Conservation (phyloP, 1,140 invertebrate genomes). For the Limonius californicus region DNA sequence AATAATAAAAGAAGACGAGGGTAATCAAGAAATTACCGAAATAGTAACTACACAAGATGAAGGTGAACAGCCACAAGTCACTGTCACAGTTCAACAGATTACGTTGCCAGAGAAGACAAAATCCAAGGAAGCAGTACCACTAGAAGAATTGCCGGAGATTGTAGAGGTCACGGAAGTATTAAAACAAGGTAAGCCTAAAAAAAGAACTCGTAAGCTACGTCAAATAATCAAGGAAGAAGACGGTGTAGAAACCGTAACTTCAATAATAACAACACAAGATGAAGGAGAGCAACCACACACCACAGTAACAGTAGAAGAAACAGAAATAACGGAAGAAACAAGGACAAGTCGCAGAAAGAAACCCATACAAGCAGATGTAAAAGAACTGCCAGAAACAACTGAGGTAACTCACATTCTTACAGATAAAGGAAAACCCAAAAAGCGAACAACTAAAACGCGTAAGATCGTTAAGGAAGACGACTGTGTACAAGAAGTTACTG, state of each 20-base stretch:
- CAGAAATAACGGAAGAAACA: conserved; percentile 18
- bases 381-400: conserved; percentile 46
- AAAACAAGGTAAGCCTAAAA: conserved; percentile 20
- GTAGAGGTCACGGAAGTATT: conserved; percentile 25
- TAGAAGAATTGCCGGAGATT: conserved; percentile 20
- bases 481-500: conserved; percentile 36
- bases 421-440: too few species aligned
- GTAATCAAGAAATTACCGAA: conserved; percentile 27
- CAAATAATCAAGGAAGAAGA: conserved; percentile 39
- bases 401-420: conserved; percentile 39
- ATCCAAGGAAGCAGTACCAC: too few species aligned
- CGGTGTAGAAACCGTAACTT: conserved; percentile 27
- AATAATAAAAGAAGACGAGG: conserved; percentile 38
- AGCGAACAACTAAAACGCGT: conserved; percentile 40
- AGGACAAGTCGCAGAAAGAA: conserved; percentile 26
- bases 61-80: too few species aligned
- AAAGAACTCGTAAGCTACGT: conserved; percentile 17
- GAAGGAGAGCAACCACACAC: conserved; percentile 40
- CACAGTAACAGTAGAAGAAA: conserved; percentile 37
- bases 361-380: conserved; percentile 34
- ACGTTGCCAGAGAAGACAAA: conserved; percentile 26
- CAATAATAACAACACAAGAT: conserved; percentile 44
- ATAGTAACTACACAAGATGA: too few species aligned
- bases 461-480: conserved; percentile 40
- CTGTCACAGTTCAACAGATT: conserved; percentile 37